phyloP scores from a whole-genome alignment of 2,888 invertebrate species.

The Oxystoma pomonae region DNA sequence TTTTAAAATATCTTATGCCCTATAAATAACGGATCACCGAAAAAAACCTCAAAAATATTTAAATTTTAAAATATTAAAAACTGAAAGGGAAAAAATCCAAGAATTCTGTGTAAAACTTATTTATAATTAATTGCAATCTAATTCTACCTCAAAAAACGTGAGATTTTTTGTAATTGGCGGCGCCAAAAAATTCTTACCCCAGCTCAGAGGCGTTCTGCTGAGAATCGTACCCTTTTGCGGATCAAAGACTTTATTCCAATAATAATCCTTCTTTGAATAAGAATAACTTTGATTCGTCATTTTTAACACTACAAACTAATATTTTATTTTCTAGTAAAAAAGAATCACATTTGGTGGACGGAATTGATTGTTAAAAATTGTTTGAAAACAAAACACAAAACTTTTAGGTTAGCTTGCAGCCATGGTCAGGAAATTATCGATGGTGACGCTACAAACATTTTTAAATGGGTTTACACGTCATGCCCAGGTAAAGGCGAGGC shows the following conservation, averaged over 20 bases:
- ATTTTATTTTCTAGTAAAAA: background rate
- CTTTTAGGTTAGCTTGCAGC: background rate
- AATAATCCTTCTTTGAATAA: constrained; percentile 22
- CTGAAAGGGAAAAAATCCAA: no score
- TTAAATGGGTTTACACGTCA: background rate
- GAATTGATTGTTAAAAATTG: background rate
- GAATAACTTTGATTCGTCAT: constrained; percentile 18
- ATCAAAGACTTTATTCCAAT: constrained; percentile 47
- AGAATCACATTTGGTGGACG: background rate
- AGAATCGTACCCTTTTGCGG: constrained; percentile 57
- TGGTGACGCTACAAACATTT: background rate
- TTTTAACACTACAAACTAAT: constrained; percentile 5
- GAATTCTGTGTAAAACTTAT: no score
- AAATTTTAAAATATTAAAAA: no score
- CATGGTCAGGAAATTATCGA: background rate
- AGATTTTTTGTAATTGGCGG: no score
- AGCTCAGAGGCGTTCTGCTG: constrained; percentile 57
- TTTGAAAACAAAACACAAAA: background rate
- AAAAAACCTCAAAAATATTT: no score
- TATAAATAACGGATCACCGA: no score
- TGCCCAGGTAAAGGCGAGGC: background rate
- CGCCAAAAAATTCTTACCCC: constrained; percentile 59
- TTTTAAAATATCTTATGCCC: no score
- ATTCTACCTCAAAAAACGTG: no score
- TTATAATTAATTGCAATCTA: no score